These are phyloP conservation scores for Hesperophylax magnus DNA, from an alignment of 1,140 invertebrate species.

Conservation along the genomic window DNA sequence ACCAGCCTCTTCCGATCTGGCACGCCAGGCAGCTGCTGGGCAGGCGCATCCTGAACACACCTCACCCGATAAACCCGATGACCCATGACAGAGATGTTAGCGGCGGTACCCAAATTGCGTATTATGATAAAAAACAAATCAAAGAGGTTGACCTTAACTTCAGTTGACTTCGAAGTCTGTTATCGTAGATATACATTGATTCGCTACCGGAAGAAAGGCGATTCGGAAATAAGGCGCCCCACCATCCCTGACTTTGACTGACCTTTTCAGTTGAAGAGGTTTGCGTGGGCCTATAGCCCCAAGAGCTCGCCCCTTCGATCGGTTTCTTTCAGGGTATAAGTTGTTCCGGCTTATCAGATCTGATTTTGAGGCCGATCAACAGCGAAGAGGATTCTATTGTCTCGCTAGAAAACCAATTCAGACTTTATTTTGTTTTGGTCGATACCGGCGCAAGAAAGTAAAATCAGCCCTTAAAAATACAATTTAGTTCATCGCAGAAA, in stretches of 20 bases:
- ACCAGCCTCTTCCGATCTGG: too few species aligned
- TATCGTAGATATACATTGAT: too few species aligned
- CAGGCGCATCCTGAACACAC: too few species aligned
- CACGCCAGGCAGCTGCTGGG: too few species aligned
- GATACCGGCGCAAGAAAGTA: neutral
- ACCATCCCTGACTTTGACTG: neutral
- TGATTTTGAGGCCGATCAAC: neutral
- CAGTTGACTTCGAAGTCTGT: too few species aligned
- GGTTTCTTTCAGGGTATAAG: neutral
- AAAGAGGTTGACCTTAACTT: too few species aligned
- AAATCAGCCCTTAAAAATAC: neutral
- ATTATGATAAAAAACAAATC: too few species aligned
- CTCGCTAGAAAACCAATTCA: constrained; percentile 1
- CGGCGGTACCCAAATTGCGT: too few species aligned
- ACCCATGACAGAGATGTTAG: too few species aligned
- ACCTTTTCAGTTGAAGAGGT: constrained; percentile 1
- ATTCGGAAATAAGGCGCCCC: neutral
- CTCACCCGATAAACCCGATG: too few species aligned
- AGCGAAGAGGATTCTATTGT: constrained; percentile 8
- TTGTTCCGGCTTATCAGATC: neutral
- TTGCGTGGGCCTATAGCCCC: neutral
- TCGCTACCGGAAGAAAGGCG: too few species aligned
- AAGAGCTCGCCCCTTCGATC: neutral
- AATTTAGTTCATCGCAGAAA: neutral
- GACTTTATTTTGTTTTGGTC: constrained; percentile 11